Percentiles rank a stretch among this genome's conserved stretches.
These are phyloP conservation scores for Tachuris rubrigastra DNA, from an alignment of 2,113 vertebrate genomes.

Conservation along the genomic window DNA sequence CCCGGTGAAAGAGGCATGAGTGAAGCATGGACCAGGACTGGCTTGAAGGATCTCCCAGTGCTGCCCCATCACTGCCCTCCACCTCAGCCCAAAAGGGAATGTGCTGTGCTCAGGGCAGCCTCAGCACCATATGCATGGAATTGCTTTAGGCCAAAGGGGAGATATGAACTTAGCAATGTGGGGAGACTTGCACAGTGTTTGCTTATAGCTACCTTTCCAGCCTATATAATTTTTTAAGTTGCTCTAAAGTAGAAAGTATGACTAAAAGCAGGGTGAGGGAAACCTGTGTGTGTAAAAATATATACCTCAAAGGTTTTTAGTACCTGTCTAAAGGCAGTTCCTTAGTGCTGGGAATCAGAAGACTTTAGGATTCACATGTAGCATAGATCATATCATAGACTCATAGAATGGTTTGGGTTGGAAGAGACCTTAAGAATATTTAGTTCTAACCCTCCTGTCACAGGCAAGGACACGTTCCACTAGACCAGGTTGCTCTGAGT, in stretches of 20 bases:
- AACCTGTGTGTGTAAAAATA: background rate
- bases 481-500: background rate
- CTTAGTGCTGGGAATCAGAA: background rate
- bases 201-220: background rate
- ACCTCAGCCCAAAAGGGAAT: fast-evolving
- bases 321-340: background rate
- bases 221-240: background rate
- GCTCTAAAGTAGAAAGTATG: background rate
- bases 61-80: background rate
- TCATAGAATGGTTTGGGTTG: background rate
- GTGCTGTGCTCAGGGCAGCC: background rate
- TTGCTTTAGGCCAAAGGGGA: background rate
- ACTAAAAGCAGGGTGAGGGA: background rate
- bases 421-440: background rate
- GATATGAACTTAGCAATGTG: fast-evolving
- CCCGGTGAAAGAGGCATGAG: fast-evolving
- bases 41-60: background rate
- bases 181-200: background rate
- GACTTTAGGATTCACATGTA: background rate
- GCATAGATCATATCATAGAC: background rate
- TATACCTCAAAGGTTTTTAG: background rate
- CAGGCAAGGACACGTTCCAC: background rate
- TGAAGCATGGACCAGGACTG: fast-evolving
- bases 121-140: fast-evolving
- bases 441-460: background rate